Conservation (phyloP, 1,140 invertebrate genomes). For the Drosophila mauritiana region DNA sequence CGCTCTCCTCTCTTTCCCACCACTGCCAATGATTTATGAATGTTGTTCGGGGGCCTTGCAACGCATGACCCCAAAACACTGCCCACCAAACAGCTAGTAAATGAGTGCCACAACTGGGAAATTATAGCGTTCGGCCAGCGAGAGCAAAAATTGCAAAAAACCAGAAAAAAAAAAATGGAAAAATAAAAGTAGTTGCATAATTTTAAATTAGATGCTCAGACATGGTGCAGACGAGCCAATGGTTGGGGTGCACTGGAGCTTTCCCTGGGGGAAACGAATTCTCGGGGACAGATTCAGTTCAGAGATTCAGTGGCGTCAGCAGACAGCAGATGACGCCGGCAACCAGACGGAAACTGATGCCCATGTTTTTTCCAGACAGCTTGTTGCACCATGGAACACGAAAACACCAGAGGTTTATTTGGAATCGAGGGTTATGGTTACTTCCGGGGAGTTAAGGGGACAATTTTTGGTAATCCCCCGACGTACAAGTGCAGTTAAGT, state of each 20-base stretch:
- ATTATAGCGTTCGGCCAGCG: constrained; percentile 42
- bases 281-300: constrained; percentile 6
- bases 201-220: constrained; percentile 79
- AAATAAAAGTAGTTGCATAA: constrained; percentile 64
- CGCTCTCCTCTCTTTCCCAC: constrained; percentile 11
- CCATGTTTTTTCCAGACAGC: constrained; percentile 34
- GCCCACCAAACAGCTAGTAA: constrained; percentile 64
- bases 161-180: background rate
- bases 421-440: constrained; percentile 1
- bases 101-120: constrained; percentile 68
- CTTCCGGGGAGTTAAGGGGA: constrained; percentile 3
- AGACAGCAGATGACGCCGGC: constrained; percentile 65
- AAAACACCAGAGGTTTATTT: constrained; percentile 25
- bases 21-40: constrained; percentile 73
- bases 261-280: constrained; percentile 7
- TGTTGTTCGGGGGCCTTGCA: constrained; percentile 76
- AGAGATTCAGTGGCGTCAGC: constrained; percentile 34
- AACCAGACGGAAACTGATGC: constrained; percentile 59
- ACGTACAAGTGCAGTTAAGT: constrained; percentile 1
- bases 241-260: background rate
- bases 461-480: constrained; percentile 4
- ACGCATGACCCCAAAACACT: constrained; percentile 77
- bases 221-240: constrained; percentile 59
- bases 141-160: constrained; percentile 21
- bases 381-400: constrained; percentile 52